Base-by-base conservation (phyloP, 1,140 invertebrate species). In the Notospermus geniculatus region DNA sequence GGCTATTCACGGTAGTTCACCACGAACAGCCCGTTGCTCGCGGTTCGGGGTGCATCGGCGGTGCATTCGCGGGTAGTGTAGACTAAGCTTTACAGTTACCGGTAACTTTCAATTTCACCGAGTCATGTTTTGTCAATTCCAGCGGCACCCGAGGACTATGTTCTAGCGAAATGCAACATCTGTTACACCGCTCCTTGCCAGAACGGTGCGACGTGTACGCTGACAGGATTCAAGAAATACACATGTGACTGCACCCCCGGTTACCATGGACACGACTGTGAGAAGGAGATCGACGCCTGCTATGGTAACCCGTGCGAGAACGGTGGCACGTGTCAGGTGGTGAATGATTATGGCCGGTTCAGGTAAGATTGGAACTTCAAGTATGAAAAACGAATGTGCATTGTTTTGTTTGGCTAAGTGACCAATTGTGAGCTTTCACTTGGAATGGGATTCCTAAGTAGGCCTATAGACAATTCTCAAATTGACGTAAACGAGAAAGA, bases 281-380 rank as follows among this genome's bases (percentile, higher is more conserved):
- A 97, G 75, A 91, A 91, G 72, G 87, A 92, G 54, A 92, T 97
- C 56, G 97, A 97, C 77, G 90, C 95, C 74, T 98, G 95, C 76
- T 94, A 97, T 77, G 93, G 90, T 56, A 87, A 86, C 1, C 94
- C 94, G 0, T 98, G 94, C 75, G 75, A 86, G 39, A 93, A 96
- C 73, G 90, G 91, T 0, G 93, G 91, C 1, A 92, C 89, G 0
- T 97, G 95, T 73, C 64, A 71, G 32, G 71, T 78, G 9, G 43
- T 76, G 50, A 76, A 77, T 46, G 43, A 66, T 39, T 69, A 75
- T 64, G 72, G 76, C 2, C 65, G 75, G 41, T 80, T 78, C 63
- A 71, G 67, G 74, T 76, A 66, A 68, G 63, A 53, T 22, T n/a
- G n/a, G n/a, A n/a, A n/a, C n/a, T n/a, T n/a, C n/a, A n/a, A n/a